Conservation (phyloP, 2,113 vertebrate species). For the Spilogale gracilis region DNA sequence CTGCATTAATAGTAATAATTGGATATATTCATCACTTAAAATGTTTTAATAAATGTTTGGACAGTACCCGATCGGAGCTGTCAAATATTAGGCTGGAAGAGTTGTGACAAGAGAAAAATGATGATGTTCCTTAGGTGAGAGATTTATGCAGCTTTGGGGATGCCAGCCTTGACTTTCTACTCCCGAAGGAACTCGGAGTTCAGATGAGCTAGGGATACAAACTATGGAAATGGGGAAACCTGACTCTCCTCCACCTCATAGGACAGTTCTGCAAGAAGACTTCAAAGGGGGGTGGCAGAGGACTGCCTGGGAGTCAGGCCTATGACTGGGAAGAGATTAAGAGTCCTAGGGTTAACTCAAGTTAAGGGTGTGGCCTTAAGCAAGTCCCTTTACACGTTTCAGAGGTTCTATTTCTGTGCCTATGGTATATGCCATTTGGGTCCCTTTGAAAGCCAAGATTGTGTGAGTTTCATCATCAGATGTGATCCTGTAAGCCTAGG, state of each 20-base stretch:
- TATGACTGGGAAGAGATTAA: background rate
- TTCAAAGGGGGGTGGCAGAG: background rate
- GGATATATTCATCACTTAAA: constrained; percentile 95
- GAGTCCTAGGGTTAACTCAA: background rate
- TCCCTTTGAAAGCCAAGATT: background rate
- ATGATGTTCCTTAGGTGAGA: constrained; percentile 84
- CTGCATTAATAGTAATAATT: constrained; percentile 95
- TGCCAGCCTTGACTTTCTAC: constrained; percentile 76
- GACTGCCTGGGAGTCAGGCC: background rate
- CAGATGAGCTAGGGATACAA: constrained; percentile 58
- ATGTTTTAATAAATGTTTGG: constrained; percentile 95
- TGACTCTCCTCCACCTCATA: background rate
- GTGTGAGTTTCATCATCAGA: background rate
- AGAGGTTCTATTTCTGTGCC: background rate
- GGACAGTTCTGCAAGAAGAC: background rate
- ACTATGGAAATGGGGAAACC: background rate
- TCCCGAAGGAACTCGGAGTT: constrained; percentile 76
- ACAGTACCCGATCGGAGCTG: constrained; percentile 91
- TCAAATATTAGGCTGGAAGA: constrained; percentile 89
- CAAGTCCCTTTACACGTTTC: background rate
- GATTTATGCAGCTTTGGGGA: constrained; percentile 87
- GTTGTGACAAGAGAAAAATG: constrained; percentile 89
- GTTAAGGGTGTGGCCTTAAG: background rate
- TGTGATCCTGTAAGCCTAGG: background rate
- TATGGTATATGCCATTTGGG: too few relatives aligned